Conservation (phyloP, 1,140 invertebrate genomes). For the Drosophila kepulauana region DNA sequence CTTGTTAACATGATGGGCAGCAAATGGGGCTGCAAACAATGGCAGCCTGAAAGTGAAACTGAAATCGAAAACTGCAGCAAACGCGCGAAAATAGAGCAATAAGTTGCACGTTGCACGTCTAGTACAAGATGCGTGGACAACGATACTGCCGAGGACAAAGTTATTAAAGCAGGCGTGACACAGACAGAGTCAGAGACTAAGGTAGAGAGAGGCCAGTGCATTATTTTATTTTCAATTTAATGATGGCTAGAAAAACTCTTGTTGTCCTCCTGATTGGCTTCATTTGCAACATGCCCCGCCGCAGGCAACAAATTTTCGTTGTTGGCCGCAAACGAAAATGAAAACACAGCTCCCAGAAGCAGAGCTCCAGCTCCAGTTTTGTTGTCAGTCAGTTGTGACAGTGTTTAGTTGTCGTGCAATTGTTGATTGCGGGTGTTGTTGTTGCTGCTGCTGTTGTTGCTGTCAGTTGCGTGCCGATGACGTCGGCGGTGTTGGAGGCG, state of each 20-base stretch:
- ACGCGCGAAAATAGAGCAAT: constrained; percentile 77
- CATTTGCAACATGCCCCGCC: constrained; percentile 30
- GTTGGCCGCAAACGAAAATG: constrained; percentile 39
- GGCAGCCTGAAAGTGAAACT: constrained; percentile 74
- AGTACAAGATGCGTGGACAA: constrained; percentile 60
- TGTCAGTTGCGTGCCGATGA: constrained; percentile 63
- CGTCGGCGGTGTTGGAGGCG: constrained; percentile 76
- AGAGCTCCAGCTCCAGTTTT: constrained; percentile 15
- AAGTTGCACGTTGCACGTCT: constrained; percentile 55
- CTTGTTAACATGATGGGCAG: constrained; percentile 78
- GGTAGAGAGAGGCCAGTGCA: constrained; percentile 40
- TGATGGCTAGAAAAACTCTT: constrained; percentile 59
- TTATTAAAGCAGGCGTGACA: constrained; percentile 77
- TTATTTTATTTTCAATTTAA: constrained; percentile 83
- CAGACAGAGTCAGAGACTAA: neutral
- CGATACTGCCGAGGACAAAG: constrained; percentile 62
- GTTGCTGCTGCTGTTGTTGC: constrained; percentile 40
- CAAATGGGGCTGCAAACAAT: constrained; percentile 50
- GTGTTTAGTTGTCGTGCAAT: constrained; percentile 44
- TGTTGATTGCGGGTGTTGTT: constrained; percentile 49
- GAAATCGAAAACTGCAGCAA: constrained; percentile 71
- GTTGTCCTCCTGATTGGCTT: constrained; percentile 71
- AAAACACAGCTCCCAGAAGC: constrained; percentile 20
- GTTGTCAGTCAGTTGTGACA: constrained; percentile 54
- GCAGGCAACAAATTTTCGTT: constrained; percentile 64